Conservation (phyloP, 1,140 invertebrate genomes). For the Dendroctonus ponderosae region DNA sequence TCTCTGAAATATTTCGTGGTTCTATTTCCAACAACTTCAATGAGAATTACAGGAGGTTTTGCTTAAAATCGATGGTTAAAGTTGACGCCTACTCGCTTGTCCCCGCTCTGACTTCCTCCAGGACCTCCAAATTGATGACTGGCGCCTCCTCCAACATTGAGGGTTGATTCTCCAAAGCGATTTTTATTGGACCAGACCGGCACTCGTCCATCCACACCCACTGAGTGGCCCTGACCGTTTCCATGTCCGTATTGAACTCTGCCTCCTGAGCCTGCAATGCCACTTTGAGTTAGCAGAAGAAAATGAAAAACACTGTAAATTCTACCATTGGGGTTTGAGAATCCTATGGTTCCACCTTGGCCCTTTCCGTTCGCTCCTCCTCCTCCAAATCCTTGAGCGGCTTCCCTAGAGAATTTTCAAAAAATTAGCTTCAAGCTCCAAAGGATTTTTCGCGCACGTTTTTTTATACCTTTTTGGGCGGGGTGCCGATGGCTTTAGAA, state of each 20-base stretch:
- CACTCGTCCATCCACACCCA: slow-evolving; percentile 21
- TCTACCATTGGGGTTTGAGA: slow-evolving; percentile 16
- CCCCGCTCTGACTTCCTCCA: slow-evolving; percentile 7
- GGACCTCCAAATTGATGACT: slow-evolving; percentile 17
- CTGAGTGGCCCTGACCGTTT: slow-evolving; percentile 14
- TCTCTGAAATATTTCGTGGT: too few relatives aligned
- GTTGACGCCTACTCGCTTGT: slow-evolving; percentile 21
- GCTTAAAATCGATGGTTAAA: slow-evolving; percentile 24
- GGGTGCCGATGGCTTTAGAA: too few relatives aligned
- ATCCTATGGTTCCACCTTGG: slow-evolving; percentile 1
- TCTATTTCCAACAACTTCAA: too few relatives aligned
- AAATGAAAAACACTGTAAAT: not conserved
- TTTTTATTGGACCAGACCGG: slow-evolving; percentile 22
- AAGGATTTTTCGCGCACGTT: too few relatives aligned
- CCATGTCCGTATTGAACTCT: slow-evolving; percentile 8
- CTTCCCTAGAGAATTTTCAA: not conserved
- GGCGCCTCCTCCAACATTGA: slow-evolving; percentile 24
- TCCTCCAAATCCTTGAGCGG: slow-evolving; percentile 1
- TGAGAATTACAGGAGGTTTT: too few relatives aligned
- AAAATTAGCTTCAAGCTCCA: not conserved
- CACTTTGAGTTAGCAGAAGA: not conserved
- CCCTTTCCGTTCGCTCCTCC: slow-evolving; percentile 5
- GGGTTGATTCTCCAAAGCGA: slow-evolving; percentile 4
- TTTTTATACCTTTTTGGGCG: too few relatives aligned
- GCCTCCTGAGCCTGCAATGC: slow-evolving; percentile 9